Percentiles rank a stretch among this genome's conserved stretches.
phyloP scores from a whole-genome alignment of 2,113 vertebrate species.

The Murina feae region DNA sequence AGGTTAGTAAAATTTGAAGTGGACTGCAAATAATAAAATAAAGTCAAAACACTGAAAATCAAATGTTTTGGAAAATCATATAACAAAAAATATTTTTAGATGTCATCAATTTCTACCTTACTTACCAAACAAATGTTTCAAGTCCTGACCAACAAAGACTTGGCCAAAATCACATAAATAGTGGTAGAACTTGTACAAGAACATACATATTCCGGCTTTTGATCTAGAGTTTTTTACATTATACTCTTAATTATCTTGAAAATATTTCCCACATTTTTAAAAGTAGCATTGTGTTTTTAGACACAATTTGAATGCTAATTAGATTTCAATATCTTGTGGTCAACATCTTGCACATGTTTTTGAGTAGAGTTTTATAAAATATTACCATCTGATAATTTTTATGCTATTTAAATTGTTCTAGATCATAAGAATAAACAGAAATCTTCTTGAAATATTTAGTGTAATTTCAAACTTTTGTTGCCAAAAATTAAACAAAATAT shows the following conservation, averaged over 20 bases:
- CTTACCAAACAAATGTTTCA: not conserved
- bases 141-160: not conserved
- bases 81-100: not conserved
- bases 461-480: not conserved
- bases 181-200: not conserved
- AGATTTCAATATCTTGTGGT: not conserved
- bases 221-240: not conserved
- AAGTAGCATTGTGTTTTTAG: not conserved
- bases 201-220: not conserved
- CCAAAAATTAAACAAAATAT: not conserved
- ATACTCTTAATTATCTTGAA: not conserved
- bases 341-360: not conserved
- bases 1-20: conserved; percentile 1
- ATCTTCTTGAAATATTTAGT: not conserved
- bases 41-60: not conserved
- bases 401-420: not conserved
- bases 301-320: not conserved
- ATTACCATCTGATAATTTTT: not conserved
- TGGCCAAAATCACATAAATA: not conserved
- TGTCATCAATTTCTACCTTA: not conserved
- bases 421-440: not conserved
- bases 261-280: not conserved
- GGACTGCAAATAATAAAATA: not conserved
- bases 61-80: not conserved
- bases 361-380: not conserved